Percentiles rank a stretch among this genome's conserved stretches.
phyloP scores from a whole-genome alignment of 2,797 vertebrate species.

The Lophotriccus pileatus region DNA sequence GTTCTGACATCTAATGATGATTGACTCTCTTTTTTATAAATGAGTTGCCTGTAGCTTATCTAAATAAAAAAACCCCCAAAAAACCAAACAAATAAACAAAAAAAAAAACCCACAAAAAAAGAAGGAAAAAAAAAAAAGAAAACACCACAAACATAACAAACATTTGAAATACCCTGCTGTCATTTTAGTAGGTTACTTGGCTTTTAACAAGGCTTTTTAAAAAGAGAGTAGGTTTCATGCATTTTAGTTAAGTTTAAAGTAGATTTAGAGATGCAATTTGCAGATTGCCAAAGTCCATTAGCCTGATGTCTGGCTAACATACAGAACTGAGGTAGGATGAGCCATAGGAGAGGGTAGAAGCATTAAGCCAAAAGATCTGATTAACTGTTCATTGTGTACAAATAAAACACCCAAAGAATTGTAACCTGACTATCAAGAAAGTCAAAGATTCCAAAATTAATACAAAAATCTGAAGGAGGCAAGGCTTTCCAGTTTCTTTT shows the following conservation, averaged over 20 bases:
- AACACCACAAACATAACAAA: neutral
- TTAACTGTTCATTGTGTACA: neutral
- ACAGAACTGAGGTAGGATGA: conserved; percentile 11
- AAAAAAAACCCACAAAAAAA: neutral
- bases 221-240: neutral
- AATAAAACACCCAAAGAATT: neutral
- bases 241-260: neutral
- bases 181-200: neutral
- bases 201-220: neutral
- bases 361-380: neutral
- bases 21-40: neutral
- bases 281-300: conserved; percentile 48
- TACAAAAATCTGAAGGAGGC: neutral
- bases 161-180: neutral
- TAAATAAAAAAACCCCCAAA: neutral
- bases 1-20: neutral
- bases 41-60: neutral
- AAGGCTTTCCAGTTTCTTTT: neutral
- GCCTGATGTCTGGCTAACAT: conserved; percentile 19
- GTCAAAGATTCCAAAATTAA: neutral
- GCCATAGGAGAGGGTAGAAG: neutral
- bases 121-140: neutral
- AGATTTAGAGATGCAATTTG: conserved; percentile 45
- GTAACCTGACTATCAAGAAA: neutral
- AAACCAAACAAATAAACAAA: no score